Evolutionary conservation across 2,797 vertebrate genomes (phyloP), one percentile per base, ranked within the genome.

Genomic region (Sphenodon punctatus): DNA sequence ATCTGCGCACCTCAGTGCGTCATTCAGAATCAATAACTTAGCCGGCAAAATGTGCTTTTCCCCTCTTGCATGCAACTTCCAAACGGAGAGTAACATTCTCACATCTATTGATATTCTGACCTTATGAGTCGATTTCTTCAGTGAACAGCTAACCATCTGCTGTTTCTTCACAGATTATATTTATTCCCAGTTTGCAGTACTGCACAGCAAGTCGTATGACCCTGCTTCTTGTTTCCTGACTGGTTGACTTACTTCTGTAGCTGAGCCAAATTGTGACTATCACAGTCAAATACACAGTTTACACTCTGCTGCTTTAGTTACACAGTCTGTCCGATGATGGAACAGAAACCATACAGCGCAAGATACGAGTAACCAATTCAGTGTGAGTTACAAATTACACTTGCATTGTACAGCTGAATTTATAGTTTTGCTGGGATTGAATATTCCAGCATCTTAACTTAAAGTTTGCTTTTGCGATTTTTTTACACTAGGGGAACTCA

Each of bases 201-300:
- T 45, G 12, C 56, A 34, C 19, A 56, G 53, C 30, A 67, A 43
- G 73, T 83, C 68, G 41, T 78, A 58, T 69, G 71, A 53, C 30
- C 30, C 30, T 20, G 56, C 19, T 34, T 43, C 77, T 75, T 76
- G 68, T 87, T 71, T 71, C 78, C 64, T 87, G 77, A 82, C 34
- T 87, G n/a, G n/a, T n/a, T n/a, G 71, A 68, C 51, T 83, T 88
- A 66, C 46, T 88, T 46, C 87, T 68, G 77, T 88, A 85, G 79
- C 87, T 88, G 88, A 90, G 72, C 79, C 45, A 78, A 12, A 0
- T 73, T 77, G 83, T 66, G 71, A 78, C 12, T 84, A 59, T 58
- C 67, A 15, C 22, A 65, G 66, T 88, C 80, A 84, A 86, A 75
- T 70, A 63, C 22, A 75, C 55, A 76, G 25, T 77, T 77, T 68